These are phyloP conservation scores for Guaruba guarouba DNA, from an alignment of 2,113 vertebrate species.

Conservation along the genomic window DNA sequence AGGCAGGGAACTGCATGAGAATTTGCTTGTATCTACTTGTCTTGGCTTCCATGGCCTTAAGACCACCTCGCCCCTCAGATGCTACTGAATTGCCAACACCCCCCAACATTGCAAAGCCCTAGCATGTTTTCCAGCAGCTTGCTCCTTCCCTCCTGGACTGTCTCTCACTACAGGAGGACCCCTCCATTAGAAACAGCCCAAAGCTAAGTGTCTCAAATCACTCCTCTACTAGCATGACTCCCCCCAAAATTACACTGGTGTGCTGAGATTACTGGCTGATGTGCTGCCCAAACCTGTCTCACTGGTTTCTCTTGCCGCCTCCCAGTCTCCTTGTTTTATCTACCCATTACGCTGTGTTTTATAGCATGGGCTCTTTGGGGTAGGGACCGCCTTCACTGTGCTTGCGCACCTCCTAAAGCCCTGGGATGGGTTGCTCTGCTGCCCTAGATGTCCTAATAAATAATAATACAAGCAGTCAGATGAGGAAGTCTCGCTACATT, in stretches of 20 bases:
- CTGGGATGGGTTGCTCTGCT: background rate
- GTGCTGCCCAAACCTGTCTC: constrained; percentile 8
- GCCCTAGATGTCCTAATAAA: background rate
- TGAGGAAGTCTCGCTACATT: background rate
- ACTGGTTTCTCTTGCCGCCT: background rate
- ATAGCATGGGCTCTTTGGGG: background rate
- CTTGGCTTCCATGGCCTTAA: background rate
- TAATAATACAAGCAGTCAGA: background rate
- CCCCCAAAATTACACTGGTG: background rate
- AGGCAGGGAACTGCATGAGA: background rate
- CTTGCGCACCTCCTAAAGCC: background rate
- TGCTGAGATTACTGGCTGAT: background rate
- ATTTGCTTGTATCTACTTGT: background rate
- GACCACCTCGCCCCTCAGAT: background rate
- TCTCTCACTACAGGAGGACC: background rate
- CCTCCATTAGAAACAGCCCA: background rate
- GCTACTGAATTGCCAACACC: background rate
- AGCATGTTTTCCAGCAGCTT: background rate
- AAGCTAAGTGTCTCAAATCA: background rate
- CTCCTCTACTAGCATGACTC: background rate
- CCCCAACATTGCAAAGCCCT: background rate
- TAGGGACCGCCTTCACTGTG: background rate
- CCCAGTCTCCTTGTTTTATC: constrained; percentile 11
- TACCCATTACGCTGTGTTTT: background rate
- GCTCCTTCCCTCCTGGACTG: background rate